These are phyloP conservation scores for Epinephelus malabaricus DNA, from an alignment of 2,797 vertebrate species.

Conservation along the genomic window DNA sequence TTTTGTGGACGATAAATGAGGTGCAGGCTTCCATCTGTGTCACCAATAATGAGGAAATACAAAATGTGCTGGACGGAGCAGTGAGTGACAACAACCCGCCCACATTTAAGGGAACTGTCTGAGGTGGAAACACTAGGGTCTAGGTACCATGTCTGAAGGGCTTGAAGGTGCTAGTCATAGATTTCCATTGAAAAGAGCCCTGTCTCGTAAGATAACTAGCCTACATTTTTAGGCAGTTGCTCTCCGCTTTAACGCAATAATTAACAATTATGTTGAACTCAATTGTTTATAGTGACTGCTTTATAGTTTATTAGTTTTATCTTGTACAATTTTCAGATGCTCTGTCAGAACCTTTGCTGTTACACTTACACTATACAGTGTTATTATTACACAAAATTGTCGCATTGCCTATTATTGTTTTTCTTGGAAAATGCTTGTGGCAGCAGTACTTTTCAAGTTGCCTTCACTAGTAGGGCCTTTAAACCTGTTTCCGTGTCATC, in stretches of 20 bases:
- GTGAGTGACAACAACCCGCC: too few relatives aligned
- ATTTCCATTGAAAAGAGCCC: neutral
- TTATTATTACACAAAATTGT: neutral
- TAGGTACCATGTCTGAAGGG: too few relatives aligned
- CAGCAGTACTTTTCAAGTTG: too few relatives aligned
- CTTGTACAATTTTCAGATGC: neutral
- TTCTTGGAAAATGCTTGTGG: neutral
- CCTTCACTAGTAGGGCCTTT: neutral
- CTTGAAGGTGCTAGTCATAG: neutral
- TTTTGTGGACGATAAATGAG: too few relatives aligned
- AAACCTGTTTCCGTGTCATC: neutral
- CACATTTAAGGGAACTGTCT: too few relatives aligned
- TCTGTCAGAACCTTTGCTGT: neutral
- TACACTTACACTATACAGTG: neutral
- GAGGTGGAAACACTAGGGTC: too few relatives aligned
- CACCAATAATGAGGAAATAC: too few relatives aligned
- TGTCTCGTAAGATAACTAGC: neutral
- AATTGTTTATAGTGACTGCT: neutral
- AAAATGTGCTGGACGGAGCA: too few relatives aligned
- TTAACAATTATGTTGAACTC: neutral
- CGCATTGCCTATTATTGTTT: neutral
- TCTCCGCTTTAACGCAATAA: neutral
- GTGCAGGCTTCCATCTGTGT: too few relatives aligned
- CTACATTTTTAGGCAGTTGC: neutral
- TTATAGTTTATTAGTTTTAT: neutral